Conservation (phyloP, 1,140 invertebrate species). For the Coelopa frigida region DNA sequence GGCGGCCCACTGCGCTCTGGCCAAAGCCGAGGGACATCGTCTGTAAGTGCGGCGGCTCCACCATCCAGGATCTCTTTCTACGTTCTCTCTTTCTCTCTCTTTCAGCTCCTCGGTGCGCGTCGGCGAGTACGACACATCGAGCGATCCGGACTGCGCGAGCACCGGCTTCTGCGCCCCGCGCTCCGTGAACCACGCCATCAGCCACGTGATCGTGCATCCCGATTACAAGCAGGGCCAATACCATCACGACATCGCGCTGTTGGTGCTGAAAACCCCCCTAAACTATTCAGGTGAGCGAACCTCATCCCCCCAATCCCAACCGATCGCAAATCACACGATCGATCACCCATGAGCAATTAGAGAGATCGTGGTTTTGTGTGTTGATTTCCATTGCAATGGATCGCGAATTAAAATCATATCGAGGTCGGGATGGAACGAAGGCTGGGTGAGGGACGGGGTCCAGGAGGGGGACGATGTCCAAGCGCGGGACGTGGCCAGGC, state of each 20-base stretch:
- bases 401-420: too few species aligned
- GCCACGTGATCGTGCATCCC: slow-evolving; percentile 60
- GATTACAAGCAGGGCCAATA: slow-evolving; percentile 60
- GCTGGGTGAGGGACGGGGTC: too few species aligned
- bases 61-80: slow-evolving; percentile 2
- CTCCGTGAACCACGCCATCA: slow-evolving; percentile 56
- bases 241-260: slow-evolving; percentile 59
- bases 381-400: too few species aligned
- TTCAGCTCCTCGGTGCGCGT: slow-evolving; percentile 51
- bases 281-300: slow-evolving; percentile 61
- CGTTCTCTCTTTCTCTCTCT: slow-evolving; percentile 7
- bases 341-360: too few species aligned
- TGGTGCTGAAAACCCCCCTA: slow-evolving; percentile 56
- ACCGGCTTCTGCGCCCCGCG: slow-evolving; percentile 57
- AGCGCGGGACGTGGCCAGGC: too few species aligned
- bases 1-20: slow-evolving; percentile 63
- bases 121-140: slow-evolving; percentile 56
- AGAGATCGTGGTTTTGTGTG: too few species aligned
- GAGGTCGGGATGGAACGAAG: too few species aligned
- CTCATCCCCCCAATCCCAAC: too few species aligned
- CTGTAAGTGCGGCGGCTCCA: slow-evolving; percentile 52
- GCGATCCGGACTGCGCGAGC: slow-evolving; percentile 58
- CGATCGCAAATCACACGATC: too few species aligned
- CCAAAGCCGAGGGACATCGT: slow-evolving; percentile 59
- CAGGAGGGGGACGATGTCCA: too few species aligned